These are phyloP conservation scores for Drosophila kikkawai DNA, from an alignment of 1,140 invertebrate genomes.

Conservation along the genomic window DNA sequence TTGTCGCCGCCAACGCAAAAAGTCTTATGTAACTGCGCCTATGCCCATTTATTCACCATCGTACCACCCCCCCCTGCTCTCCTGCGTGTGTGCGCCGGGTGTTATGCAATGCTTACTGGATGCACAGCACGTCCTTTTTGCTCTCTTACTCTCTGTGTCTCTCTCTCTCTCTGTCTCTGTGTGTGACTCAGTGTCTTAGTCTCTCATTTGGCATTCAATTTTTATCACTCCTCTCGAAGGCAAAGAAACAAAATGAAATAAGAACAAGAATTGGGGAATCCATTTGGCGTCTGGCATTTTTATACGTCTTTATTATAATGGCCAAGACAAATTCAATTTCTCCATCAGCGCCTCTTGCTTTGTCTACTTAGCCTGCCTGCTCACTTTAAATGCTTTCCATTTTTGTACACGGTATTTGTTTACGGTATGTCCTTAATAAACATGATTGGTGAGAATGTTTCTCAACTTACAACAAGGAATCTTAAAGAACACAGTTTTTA, in stretches of 20 bases:
- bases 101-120: conserved; percentile 53
- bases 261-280: conserved; percentile 16
- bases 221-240: conserved; percentile 43
- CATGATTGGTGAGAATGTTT: background rate
- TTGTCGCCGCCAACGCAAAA: conserved; percentile 48
- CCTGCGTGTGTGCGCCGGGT: conserved; percentile 20
- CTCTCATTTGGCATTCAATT: conserved; percentile 58
- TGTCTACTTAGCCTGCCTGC: conserved; percentile 20
- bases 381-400: conserved; percentile 51
- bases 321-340: conserved; percentile 73
- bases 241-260: conserved; percentile 12
- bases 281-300: conserved; percentile 51
- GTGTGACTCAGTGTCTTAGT: background rate
- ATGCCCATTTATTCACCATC: conserved; percentile 27
- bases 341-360: conserved; percentile 37
- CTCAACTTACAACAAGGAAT: background rate
- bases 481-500: background rate
- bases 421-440: background rate
- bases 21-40: conserved; percentile 57
- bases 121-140: conserved; percentile 50
- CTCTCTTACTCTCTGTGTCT: conserved; percentile 5
- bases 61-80: background rate
- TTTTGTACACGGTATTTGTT: conserved; percentile 10
- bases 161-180: background rate
- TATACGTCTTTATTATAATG: conserved; percentile 74